phyloP scores from a whole-genome alignment of 2,797 vertebrate genomes.

The Eremophila alpestris region DNA sequence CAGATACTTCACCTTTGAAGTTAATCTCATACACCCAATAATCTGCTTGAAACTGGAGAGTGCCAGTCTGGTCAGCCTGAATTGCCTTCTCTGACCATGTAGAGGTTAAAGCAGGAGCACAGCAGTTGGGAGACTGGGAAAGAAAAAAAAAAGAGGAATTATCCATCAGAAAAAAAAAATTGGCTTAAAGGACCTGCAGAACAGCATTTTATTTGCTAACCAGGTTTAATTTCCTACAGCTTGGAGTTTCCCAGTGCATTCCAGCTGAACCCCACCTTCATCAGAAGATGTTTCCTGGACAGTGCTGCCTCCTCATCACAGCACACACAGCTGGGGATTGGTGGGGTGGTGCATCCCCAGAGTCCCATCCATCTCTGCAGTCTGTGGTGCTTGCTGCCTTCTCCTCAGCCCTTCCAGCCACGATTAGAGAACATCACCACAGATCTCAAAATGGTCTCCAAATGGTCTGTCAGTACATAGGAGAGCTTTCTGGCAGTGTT shows the following conservation, averaged over 20 bases:
- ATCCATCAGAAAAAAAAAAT: background rate
- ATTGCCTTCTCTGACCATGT: constrained; percentile 72
- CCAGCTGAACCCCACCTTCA: background rate
- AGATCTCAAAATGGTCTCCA: background rate
- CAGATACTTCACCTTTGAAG: constrained; percentile 50
- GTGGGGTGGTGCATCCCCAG: background rate
- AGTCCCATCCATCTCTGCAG: background rate
- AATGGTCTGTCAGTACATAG: background rate
- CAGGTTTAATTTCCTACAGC: background rate
- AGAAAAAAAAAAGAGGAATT: background rate
- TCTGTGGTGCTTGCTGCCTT: background rate
- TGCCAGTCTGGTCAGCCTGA: constrained; percentile 51
- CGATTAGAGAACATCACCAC: background rate
- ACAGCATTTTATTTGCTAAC: background rate
- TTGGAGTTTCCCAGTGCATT: background rate
- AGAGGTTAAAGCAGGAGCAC: constrained; percentile 60
- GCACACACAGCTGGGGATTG: fast-evolving
- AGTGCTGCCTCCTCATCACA: background rate
- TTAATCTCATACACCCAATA: constrained; percentile 55
- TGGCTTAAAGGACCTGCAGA: background rate
- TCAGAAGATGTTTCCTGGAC: background rate
- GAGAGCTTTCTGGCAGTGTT: background rate
- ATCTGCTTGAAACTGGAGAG: constrained; percentile 58
- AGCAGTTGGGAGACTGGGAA: constrained; percentile 34
- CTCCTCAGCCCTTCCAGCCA: background rate